Evolutionary conservation across 2,797 vertebrate genomes (phyloP).

Genomic region (Buceros bicornis): DNA sequence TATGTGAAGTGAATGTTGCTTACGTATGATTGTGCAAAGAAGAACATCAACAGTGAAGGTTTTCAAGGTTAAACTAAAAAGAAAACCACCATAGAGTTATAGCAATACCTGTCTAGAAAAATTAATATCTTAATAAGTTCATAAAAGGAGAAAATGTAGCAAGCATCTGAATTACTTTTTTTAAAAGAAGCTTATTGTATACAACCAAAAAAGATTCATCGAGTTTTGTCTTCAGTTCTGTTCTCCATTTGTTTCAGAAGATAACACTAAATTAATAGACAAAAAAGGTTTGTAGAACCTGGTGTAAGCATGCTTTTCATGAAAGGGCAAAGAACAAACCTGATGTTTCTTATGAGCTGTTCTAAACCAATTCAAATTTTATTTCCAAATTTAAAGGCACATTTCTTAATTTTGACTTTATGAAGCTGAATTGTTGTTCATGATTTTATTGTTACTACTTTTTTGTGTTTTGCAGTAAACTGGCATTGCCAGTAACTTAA

Average conservation of each 20-base stretch:
- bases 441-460: neutral
- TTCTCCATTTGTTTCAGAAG: neutral
- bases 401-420: neutral
- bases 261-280: neutral
- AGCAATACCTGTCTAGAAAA: neutral
- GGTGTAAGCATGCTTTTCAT: rapidly evolving
- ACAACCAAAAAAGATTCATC: neutral
- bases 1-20: neutral
- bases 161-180: neutral
- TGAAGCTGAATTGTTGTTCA: neutral
- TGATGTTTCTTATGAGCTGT: neutral
- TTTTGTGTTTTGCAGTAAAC: neutral
- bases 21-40: neutral
- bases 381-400: neutral
- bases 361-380: neutral
- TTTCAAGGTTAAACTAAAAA: neutral
- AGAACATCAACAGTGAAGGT: neutral
- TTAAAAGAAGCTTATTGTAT: neutral
- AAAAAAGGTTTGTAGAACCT: neutral
- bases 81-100: no score
- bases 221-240: neutral
- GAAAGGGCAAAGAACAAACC: neutral
- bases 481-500: neutral
- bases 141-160: neutral
- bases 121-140: neutral